These are phyloP conservation scores for Glareola pratincola DNA, from an alignment of 2,113 vertebrate species.

Conservation along the genomic window DNA sequence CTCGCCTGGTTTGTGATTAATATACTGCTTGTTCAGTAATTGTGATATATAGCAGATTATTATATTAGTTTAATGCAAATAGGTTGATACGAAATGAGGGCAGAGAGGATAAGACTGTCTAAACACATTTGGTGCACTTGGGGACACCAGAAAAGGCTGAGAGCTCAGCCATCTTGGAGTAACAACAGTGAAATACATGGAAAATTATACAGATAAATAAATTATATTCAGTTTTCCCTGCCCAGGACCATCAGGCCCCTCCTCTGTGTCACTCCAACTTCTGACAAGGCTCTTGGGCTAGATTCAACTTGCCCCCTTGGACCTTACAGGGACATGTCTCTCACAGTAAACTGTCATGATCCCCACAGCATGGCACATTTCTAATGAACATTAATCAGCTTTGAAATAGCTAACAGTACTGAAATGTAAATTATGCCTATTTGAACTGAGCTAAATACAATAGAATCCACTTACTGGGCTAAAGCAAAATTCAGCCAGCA, in stretches of 20 bases:
- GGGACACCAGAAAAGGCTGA: background rate
- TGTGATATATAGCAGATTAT: background rate
- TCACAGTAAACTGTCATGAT: background rate
- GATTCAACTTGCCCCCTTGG: background rate
- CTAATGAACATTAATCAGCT: background rate
- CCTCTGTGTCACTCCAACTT: background rate
- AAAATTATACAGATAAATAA: background rate
- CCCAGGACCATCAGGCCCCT: background rate
- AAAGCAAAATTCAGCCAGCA: background rate
- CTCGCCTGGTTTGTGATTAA: background rate
- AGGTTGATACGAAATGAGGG: background rate
- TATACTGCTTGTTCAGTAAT: background rate
- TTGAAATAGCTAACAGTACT: background rate
- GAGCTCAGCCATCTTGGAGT: background rate
- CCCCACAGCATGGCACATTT: background rate
- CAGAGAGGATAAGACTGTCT: background rate
- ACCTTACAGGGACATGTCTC: background rate
- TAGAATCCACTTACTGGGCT: background rate
- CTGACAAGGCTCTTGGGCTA: background rate
- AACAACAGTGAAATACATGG: background rate
- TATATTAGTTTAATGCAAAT: background rate
- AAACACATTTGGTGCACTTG: background rate
- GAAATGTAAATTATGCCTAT: background rate
- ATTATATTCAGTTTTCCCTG: background rate
- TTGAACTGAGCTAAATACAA: background rate